Percentiles rank a stretch among this genome's conserved stretches.
Conservation (phyloP, 2,888 invertebrate species). For the Drosophila histrio region DNA sequence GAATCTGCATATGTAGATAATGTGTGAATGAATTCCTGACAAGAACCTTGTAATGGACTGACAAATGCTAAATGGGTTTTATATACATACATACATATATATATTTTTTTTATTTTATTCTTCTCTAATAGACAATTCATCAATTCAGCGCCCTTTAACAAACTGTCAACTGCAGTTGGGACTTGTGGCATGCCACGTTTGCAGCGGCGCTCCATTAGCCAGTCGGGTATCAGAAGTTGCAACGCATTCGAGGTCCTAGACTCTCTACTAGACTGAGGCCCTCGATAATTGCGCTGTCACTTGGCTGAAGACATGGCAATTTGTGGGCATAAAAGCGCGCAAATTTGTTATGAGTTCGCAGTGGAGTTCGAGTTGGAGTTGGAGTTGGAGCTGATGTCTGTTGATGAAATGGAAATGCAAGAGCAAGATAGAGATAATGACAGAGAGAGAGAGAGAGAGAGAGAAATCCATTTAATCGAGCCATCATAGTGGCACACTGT, state of each 20-base stretch:
- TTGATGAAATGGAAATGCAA: constrained; percentile 76
- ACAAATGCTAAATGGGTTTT: constrained; percentile 56
- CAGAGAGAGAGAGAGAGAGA: background rate
- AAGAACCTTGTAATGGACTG: constrained; percentile 36
- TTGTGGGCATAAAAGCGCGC: constrained; percentile 80
- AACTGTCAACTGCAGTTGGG: constrained; percentile 70
- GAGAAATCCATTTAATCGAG: constrained; percentile 76
- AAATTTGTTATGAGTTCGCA: constrained; percentile 72
- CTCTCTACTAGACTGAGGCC: constrained; percentile 33
- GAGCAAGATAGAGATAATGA: background rate
- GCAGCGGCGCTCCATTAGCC: constrained; percentile 35
- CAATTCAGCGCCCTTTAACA: constrained; percentile 66
- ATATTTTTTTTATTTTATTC: background rate
- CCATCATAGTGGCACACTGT: constrained; percentile 58
- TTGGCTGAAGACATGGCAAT: constrained; percentile 79
- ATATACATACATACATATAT: constrained; percentile 1
- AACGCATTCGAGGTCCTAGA: constrained; percentile 15
- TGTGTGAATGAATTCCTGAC: constrained; percentile 26
- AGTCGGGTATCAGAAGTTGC: constrained; percentile 24
- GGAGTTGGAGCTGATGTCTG: constrained; percentile 40
- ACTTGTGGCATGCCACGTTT: constrained; percentile 20
- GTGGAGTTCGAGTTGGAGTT: background rate
- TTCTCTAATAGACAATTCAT: constrained; percentile 72
- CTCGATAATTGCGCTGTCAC: constrained; percentile 79
- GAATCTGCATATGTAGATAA: background rate